Conservation (phyloP, 2,888 invertebrate species). For the Drosophila histrio region DNA sequence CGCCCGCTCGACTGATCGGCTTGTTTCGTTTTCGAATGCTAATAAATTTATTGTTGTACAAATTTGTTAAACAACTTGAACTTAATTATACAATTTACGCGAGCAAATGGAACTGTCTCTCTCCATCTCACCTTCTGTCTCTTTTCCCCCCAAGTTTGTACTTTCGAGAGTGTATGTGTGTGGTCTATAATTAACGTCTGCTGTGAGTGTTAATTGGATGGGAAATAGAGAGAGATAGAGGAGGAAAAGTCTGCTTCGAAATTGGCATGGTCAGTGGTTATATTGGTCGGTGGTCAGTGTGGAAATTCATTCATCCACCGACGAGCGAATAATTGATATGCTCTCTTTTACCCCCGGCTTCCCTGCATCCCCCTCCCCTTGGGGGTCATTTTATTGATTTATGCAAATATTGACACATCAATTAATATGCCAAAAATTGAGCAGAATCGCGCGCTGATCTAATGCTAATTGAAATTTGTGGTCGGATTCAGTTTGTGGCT, state of each 20-base stretch:
- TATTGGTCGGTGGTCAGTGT: slow-evolving; percentile 3
- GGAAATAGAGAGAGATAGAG: background rate
- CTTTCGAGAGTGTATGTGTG: slow-evolving; percentile 21
- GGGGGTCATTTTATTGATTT: slow-evolving; percentile 54
- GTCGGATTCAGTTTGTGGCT: slow-evolving; percentile 15
- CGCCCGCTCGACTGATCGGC: too few species aligned
- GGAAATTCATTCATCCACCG: slow-evolving; percentile 8
- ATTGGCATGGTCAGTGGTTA: slow-evolving; percentile 13
- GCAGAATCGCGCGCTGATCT: slow-evolving; percentile 22
- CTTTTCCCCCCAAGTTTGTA: background rate
- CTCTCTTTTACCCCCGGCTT: background rate
- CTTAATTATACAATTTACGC: slow-evolving; percentile 76
- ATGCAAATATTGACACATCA: slow-evolving; percentile 65
- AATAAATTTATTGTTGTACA: slow-evolving; percentile 75
- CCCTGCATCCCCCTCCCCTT: too few species aligned
- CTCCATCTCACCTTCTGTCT: background rate
- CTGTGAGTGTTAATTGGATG: slow-evolving; percentile 66
- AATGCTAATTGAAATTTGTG: slow-evolving; percentile 67
- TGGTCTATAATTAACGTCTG: slow-evolving; percentile 67
- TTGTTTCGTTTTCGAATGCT: slow-evolving; percentile 30
- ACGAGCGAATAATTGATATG: slow-evolving; percentile 28
- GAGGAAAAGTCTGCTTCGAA: slow-evolving; percentile 5
- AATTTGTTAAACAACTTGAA: slow-evolving; percentile 77
- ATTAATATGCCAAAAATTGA: slow-evolving; percentile 60
- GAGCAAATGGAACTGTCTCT: slow-evolving; percentile 53